Evolutionary conservation across 2,113 vertebrate genomes (phyloP).

Genomic region (Indri indri): DNA sequence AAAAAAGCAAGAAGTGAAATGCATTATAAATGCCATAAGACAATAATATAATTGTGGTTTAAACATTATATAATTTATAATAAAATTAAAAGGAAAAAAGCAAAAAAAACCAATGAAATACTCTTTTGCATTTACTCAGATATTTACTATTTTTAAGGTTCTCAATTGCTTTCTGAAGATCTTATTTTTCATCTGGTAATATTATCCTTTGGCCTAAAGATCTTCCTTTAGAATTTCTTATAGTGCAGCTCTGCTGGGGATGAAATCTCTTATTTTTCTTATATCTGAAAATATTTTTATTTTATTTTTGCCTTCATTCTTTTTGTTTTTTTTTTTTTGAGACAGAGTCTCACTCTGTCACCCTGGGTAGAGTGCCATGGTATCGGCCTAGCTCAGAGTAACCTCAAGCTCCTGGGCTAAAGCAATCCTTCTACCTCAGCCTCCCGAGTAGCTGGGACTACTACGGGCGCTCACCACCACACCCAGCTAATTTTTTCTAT

Average conservation of each 20-base stretch:
- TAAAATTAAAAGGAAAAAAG: not conserved
- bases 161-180: not conserved
- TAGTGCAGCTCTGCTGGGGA: not conserved
- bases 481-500: too few species aligned
- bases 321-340: too few species aligned
- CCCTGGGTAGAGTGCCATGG: too few species aligned
- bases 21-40: not conserved
- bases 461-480: too few species aligned
- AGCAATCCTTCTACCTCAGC: too few species aligned
- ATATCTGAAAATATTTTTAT: not conserved
- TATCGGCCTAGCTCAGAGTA: too few species aligned
- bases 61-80: not conserved
- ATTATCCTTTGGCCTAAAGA: not conserved
- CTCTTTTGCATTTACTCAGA: not conserved
- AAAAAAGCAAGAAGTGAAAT: not conserved
- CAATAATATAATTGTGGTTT: not conserved
- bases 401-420: too few species aligned
- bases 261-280: not conserved
- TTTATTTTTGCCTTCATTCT: constrained; percentile 23
- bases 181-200: not conserved
- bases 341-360: too few species aligned
- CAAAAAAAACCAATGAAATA: not conserved
- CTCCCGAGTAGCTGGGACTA: too few species aligned
- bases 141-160: not conserved
- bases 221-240: not conserved